Conservation (phyloP, 2,113 vertebrate species). For the Chelonoidis abingdonii region DNA sequence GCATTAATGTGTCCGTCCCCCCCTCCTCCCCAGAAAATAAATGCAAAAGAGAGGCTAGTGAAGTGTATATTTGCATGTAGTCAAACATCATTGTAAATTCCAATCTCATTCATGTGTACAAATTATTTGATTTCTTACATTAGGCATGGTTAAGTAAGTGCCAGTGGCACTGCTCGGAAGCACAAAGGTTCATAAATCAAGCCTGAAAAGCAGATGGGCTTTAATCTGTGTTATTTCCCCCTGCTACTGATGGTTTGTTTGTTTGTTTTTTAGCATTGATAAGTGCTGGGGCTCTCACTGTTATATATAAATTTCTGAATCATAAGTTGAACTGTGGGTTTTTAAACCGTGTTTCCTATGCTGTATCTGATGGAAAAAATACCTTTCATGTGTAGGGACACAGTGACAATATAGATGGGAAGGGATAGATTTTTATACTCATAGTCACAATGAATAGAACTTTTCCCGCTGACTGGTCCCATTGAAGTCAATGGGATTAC, state of each 20-base stretch:
- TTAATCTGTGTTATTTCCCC: slow-evolving; percentile 8
- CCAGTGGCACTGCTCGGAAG: neutral
- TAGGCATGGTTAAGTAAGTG: neutral
- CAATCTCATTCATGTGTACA: neutral
- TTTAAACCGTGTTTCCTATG: neutral
- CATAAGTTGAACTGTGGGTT: neutral
- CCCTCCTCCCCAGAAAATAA: neutral
- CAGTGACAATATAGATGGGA: neutral
- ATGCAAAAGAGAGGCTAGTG: neutral
- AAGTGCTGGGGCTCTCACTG: neutral
- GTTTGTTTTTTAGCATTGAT: neutral
- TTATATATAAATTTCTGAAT: neutral
- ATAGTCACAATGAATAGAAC: neutral
- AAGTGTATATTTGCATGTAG: neutral
- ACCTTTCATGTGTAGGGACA: neutral
- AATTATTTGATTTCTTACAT: slow-evolving; percentile 30
- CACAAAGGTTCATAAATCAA: neutral
- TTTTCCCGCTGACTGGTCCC: neutral
- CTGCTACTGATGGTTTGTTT: neutral
- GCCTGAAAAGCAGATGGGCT: neutral
- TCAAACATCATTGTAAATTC: slow-evolving; percentile 27
- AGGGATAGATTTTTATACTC: neutral
- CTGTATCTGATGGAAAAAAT: neutral
- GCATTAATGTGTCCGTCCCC: neutral
- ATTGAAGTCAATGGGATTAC: neutral